Base-by-base conservation (phyloP, 2,888 invertebrate species). In the Dioctria rufipes region DNA sequence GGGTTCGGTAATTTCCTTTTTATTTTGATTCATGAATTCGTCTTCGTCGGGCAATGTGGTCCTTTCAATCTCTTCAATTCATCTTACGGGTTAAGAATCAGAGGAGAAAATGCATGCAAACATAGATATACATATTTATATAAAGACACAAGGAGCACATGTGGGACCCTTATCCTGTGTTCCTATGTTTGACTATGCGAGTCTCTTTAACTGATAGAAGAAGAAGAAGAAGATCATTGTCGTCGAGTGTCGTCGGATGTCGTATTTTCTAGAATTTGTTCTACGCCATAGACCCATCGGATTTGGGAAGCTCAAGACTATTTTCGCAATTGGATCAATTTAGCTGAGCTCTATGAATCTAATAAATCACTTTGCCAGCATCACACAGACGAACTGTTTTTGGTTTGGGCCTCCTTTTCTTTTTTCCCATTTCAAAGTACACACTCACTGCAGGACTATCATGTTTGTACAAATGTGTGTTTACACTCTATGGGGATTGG, bases 251-350 rank as follows among this genome's bases (percentile, higher is more conserved):
- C 63, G 49, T 49, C 40, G 63, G 37, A 25, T 43, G 61, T 43
- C 63, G 63, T 49, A 77, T 77, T 37, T 63, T 39, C 49, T 63
- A 46, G 63, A 77, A 77, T 63, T 63, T 77, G 4, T 40, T 37
- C 11, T 46, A 58, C 39, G 13, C 77, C 63, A n/a, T 40, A 46
- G 43, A 60, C 11, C 40, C 43, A 11, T 25, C 11, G 77, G 77
- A 43, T 49, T 63, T 63, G 63, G 40, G 51, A 73, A 58, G 73
- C 77, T 39, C 37, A 49, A 13, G 77, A 77, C 63, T 63, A 61
- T 75, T 73, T 78, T 65, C 77, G 61, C 82, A 82, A 82, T 82
- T 82, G 82, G 78, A 82, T 82, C 82, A 82, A 78, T 82, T 82
- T 82, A 80, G 75, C 80, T 80, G 78, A 78, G 82, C 82, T 66